These are phyloP conservation scores for Pocillopora meandrina DNA, from an alignment of 92 coral and sea anemone species.

Conservation along the genomic window DNA sequence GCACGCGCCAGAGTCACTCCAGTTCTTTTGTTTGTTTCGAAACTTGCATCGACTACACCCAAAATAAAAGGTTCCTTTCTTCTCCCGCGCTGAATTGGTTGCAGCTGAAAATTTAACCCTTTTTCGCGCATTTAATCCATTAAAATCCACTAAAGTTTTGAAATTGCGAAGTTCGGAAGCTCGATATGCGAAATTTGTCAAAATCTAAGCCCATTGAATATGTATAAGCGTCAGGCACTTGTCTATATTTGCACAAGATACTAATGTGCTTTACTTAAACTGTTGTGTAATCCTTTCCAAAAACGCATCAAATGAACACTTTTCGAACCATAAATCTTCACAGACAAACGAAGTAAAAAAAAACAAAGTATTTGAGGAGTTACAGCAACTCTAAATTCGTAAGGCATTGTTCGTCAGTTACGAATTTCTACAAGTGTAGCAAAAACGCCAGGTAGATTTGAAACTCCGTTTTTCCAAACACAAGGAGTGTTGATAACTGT, in stretches of 20 bases:
- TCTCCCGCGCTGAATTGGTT: not conserved
- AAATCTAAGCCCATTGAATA: constrained; percentile 25
- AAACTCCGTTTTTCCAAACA: constrained; percentile 16
- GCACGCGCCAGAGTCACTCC: constrained; percentile 51
- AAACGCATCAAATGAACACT: not conserved
- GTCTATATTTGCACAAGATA: constrained; percentile 13
- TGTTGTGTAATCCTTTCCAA: constrained; percentile 5
- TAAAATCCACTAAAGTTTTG: not conserved
- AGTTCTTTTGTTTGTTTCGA: constrained; percentile 43
- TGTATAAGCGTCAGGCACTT: constrained; percentile 41
- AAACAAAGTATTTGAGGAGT: not conserved
- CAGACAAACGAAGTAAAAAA: not conserved
- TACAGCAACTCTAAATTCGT: not conserved
- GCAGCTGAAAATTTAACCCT: not conserved
- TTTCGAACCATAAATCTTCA: not conserved
- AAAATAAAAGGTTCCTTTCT: not conserved
- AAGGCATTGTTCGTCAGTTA: not conserved
- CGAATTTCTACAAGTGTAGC: not conserved
- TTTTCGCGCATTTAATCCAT: not conserved
- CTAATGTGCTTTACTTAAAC: constrained; percentile 28
- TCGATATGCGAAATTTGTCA: not conserved
- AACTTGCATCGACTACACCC: not conserved
- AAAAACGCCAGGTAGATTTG: constrained; percentile 5
- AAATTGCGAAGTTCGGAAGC: not conserved
- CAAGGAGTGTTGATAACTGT: not conserved